Conservation (phyloP, 2,888 invertebrate species). For the Mythimna albipuncta region DNA sequence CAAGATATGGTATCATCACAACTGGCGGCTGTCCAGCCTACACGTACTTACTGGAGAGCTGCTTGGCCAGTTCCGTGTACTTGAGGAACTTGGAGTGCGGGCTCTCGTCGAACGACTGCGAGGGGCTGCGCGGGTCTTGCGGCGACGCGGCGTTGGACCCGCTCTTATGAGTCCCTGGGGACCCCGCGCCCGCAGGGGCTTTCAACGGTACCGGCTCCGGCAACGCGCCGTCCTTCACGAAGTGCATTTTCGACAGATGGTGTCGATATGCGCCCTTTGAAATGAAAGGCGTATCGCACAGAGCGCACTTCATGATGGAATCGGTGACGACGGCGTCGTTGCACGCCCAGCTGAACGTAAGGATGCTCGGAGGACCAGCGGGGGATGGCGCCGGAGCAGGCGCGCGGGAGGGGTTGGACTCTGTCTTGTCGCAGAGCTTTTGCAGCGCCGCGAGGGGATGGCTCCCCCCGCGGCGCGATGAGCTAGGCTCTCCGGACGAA, state of each 20-base stretch:
- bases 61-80: constrained; percentile 99
- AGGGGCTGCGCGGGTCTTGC: constrained; percentile 91
- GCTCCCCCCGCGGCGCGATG: constrained; percentile 93
- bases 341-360: constrained; percentile 98
- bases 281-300: constrained; percentile 98
- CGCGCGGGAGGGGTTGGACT: constrained; percentile 92
- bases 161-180: constrained; percentile 86
- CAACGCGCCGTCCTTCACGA: constrained; percentile 97
- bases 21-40: constrained; percentile 88
- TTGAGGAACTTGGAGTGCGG: constrained; percentile 99
- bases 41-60: constrained; percentile 99
- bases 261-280: constrained; percentile 99
- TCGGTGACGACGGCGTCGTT: constrained; percentile 97
- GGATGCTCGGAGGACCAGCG: constrained; percentile 95
- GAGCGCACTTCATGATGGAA: constrained; percentile 98
- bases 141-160: constrained; percentile 87
- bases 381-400: constrained; percentile 89
- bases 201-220: constrained; percentile 94
- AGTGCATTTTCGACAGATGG: constrained; percentile 98
- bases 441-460: constrained; percentile 98
- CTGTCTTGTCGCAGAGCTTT: constrained; percentile 98
- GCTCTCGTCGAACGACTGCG: constrained; percentile 95
- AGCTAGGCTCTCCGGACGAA: constrained; percentile 86
- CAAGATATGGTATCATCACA: constrained; percentile 96
- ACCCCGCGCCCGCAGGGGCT: constrained; percentile 85